phyloP scores from a whole-genome alignment of 2,888 invertebrate species.

The Cheilosia soror region DNA sequence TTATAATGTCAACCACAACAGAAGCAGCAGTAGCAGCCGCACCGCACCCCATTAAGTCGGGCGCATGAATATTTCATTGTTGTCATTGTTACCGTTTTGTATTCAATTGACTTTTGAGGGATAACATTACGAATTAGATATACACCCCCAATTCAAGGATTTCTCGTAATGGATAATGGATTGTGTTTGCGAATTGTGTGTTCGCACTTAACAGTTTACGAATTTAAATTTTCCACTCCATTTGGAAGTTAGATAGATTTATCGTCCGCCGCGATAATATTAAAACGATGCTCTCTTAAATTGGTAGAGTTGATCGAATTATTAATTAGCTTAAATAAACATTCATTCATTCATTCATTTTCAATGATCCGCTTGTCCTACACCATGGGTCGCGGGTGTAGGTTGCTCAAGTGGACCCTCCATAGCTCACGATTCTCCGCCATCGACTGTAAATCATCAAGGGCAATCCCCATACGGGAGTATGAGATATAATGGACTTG shows the following conservation, averaged over 20 bases:
- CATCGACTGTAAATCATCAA: too few relatives aligned
- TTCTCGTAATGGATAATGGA: slow-evolving; percentile 20
- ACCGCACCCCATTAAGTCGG: slow-evolving; percentile 70
- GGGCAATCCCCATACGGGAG: too few relatives aligned
- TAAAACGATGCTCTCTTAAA: not conserved
- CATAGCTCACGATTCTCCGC: too few relatives aligned
- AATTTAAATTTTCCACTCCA: slow-evolving; percentile 63
- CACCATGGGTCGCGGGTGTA: too few relatives aligned
- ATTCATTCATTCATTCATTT: too few relatives aligned
- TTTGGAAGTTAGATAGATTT: slow-evolving; percentile 19
- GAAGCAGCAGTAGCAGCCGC: slow-evolving; percentile 61
- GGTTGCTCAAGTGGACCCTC: too few relatives aligned
- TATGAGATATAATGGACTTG: too few relatives aligned
- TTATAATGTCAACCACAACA: slow-evolving; percentile 73
- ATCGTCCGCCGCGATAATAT: not conserved
- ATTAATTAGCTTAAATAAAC: too few relatives aligned
- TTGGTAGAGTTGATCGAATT: too few relatives aligned
- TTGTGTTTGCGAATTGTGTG: slow-evolving; percentile 31
- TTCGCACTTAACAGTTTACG: slow-evolving; percentile 41
- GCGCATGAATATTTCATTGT: slow-evolving; percentile 72
- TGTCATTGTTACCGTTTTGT: slow-evolving; percentile 64
- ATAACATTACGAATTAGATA: slow-evolving; percentile 70
- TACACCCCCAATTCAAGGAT: slow-evolving; percentile 66
- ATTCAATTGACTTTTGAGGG: slow-evolving; percentile 73
- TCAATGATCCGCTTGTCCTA: too few relatives aligned